phyloP scores from a whole-genome alignment of 1,140 invertebrate genomes.

The Euwallacea similis region DNA sequence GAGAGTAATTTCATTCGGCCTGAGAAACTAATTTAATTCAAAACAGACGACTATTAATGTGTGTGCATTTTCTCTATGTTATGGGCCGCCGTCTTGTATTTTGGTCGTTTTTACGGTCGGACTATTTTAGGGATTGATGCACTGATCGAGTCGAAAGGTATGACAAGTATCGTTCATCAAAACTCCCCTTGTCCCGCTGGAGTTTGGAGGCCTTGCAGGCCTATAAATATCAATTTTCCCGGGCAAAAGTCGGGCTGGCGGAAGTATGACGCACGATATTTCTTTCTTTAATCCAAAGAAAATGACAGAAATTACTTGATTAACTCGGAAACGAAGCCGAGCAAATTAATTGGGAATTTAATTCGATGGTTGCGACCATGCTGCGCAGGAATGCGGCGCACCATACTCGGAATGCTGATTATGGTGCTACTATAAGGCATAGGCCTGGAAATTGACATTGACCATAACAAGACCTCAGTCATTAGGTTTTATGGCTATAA shows the following conservation, averaged over 20 bases:
- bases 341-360: constrained; percentile 10
- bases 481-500: too few species aligned
- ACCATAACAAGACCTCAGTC: too few species aligned
- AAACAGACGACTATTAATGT: background rate
- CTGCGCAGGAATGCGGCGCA: constrained; percentile 1
- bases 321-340: background rate
- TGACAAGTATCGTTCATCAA: constrained; percentile 49
- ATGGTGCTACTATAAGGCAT: too few species aligned
- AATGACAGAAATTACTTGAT: background rate
- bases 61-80: background rate
- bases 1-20: background rate
- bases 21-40: background rate
- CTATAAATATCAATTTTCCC: constrained; percentile 24
- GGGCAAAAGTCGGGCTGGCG: background rate
- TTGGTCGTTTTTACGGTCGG: constrained; percentile 46
- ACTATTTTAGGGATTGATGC: constrained; percentile 52
- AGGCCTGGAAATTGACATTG: too few species aligned
- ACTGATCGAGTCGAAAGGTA: constrained; percentile 46
- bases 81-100: constrained; percentile 6
- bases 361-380: constrained; percentile 5
- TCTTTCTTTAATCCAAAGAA: background rate
- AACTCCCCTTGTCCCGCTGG: constrained; percentile 20
- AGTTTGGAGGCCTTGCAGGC: background rate
- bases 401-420: background rate
- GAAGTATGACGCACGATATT: background rate